Conservation (phyloP, 2,113 vertebrate genomes). For the Rana temporaria region DNA sequence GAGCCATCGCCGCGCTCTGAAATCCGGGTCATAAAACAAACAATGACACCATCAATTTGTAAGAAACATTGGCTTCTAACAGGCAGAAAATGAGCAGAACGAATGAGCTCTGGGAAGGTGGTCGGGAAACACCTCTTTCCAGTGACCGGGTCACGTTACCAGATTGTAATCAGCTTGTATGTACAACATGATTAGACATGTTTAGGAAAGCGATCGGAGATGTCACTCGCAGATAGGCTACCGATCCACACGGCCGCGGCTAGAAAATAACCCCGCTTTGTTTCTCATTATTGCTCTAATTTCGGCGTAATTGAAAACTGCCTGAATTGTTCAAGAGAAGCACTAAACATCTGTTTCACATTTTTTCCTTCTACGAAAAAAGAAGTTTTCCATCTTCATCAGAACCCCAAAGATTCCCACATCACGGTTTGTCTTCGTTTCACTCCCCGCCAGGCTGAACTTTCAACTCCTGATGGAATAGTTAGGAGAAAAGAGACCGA, state of each 20-base stretch:
- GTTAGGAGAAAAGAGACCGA: slow-evolving; percentile 64
- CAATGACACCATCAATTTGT: slow-evolving; percentile 35
- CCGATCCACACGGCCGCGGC: slow-evolving; percentile 52
- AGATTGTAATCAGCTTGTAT: slow-evolving; percentile 57
- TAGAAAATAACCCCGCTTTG: slow-evolving; percentile 60
- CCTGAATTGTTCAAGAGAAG: slow-evolving; percentile 65
- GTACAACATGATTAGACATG: slow-evolving; percentile 40
- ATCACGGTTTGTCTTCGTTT: slow-evolving; percentile 65
- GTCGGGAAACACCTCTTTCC: slow-evolving; percentile 35
- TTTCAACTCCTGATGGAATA: slow-evolving; percentile 71
- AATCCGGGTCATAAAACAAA: slow-evolving; percentile 18
- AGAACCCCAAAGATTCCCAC: slow-evolving; percentile 70
- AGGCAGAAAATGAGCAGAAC: slow-evolving; percentile 59
- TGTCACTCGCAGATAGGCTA: slow-evolving; percentile 59
- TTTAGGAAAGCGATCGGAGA: slow-evolving; percentile 59
- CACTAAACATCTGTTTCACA: slow-evolving; percentile 70
- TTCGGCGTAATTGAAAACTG: slow-evolving; percentile 69
- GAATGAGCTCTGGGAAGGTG: slow-evolving; percentile 9
- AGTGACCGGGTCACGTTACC: slow-evolving; percentile 5
- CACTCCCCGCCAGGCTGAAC: slow-evolving; percentile 68
- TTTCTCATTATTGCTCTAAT: slow-evolving; percentile 68
- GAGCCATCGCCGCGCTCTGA: not conserved
- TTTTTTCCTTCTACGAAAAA: slow-evolving; percentile 63
- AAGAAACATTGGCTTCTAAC: slow-evolving; percentile 44
- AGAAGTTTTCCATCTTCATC: slow-evolving; percentile 71